Percentiles rank a stretch among this genome's conserved stretches.
phyloP scores from a whole-genome alignment of 2,888 invertebrate species.

The Arrhopalites spinosus region DNA sequence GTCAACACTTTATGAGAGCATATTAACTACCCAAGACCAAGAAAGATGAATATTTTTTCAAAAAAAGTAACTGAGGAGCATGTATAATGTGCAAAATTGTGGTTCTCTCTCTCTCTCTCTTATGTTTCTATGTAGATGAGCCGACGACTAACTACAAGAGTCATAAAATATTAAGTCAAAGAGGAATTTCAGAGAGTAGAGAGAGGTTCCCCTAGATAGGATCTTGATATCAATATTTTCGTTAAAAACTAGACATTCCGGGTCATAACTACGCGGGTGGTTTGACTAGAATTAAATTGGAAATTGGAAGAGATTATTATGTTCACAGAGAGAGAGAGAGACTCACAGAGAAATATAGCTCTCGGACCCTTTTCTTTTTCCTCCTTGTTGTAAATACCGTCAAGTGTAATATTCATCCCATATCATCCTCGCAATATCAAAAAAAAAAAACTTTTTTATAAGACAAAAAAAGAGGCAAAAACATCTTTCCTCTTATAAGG shows the following conservation, averaged over 20 bases:
- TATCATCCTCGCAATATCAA: background rate
- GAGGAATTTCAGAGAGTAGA: constrained; percentile 29
- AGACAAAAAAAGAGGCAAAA: background rate
- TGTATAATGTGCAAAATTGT: constrained; percentile 31
- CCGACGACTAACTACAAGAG: constrained; percentile 24
- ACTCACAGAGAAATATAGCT: background rate
- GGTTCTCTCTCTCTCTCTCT: no score
- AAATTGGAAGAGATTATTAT: constrained; percentile 33
- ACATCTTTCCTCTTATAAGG: background rate
- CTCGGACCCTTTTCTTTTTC: background rate
- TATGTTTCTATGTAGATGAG: background rate
- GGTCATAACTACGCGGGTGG: constrained; percentile 56
- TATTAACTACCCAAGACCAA: background rate
- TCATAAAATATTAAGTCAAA: constrained; percentile 28
- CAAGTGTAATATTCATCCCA: background rate
- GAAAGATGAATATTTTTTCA: background rate
- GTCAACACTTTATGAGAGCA: constrained; percentile 17
- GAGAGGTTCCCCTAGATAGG: constrained; percentile 34
- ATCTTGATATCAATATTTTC: constrained; percentile 44
- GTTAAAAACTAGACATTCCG: constrained; percentile 55
- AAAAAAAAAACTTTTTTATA: no score
- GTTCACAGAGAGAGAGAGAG: background rate
- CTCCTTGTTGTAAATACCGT: background rate
- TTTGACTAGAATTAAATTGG: constrained; percentile 40
- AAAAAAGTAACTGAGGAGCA: constrained; percentile 2